Evolutionary conservation across 2,113 vertebrate species (phyloP).

Genomic region (Rhinoptilus africanus): DNA sequence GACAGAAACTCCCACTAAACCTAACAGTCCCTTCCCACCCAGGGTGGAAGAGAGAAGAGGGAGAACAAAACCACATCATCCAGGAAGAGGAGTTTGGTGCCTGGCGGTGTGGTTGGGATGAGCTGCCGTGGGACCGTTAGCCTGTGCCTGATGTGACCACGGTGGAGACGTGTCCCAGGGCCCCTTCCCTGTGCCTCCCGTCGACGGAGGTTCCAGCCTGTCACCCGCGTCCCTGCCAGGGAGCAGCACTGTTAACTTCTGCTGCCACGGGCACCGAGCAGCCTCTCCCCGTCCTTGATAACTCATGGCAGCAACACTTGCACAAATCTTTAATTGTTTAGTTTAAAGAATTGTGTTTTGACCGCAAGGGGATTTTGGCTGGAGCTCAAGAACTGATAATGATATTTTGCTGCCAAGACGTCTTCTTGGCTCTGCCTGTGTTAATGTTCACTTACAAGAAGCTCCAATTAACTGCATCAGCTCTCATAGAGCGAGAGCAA

Average conservation of each 20-base stretch:
- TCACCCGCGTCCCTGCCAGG: constrained; percentile 56
- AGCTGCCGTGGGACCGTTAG: background rate
- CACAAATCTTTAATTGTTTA: constrained; percentile 85
- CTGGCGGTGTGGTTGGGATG: accelerated
- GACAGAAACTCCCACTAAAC: background rate
- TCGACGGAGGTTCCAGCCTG: background rate
- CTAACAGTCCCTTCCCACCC: background rate
- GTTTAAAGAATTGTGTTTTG: constrained; percentile 87
- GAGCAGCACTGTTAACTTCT: constrained; percentile 46
- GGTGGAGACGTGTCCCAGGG: background rate
- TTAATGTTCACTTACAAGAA: constrained; percentile 80
- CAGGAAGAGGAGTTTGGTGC: background rate
- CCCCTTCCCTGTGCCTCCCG: background rate
- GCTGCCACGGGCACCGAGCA: constrained; percentile 52
- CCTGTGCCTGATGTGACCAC: accelerated
- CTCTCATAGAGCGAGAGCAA: constrained; percentile 55
- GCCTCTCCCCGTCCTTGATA: constrained; percentile 64
- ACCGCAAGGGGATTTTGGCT: constrained; percentile 85
- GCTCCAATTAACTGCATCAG: constrained; percentile 83
- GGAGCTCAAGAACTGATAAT: constrained; percentile 85
- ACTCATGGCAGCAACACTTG: constrained; percentile 77
- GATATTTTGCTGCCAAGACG: constrained; percentile 85
- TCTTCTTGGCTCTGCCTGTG: constrained; percentile 77
- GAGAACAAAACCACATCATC: background rate
- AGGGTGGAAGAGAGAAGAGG: background rate